These are phyloP conservation scores for Genyomyrus donnyi DNA, from an alignment of 2,113 vertebrate species.

Conservation along the genomic window DNA sequence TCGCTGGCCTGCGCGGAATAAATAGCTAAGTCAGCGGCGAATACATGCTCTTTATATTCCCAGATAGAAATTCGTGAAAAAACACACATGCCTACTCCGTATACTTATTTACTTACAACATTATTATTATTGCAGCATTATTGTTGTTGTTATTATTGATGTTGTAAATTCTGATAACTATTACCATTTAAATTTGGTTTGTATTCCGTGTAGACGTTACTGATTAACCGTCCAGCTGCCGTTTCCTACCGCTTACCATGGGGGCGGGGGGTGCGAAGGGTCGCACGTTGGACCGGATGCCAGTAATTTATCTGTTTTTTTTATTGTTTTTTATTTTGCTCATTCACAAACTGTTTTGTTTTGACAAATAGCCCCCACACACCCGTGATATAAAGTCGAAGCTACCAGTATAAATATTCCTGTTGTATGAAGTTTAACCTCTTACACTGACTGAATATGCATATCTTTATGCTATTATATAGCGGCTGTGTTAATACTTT, in stretches of 20 bases:
- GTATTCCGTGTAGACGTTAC: background rate
- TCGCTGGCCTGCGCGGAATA: background rate
- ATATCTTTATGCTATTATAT: background rate
- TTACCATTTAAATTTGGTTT: background rate
- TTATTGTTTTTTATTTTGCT: background rate
- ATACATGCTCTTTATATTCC: background rate
- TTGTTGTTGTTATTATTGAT: background rate
- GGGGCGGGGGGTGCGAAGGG: background rate
- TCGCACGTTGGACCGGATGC: background rate
- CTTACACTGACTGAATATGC: background rate
- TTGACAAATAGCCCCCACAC: background rate
- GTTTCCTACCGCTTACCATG: background rate
- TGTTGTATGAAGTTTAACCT: background rate
- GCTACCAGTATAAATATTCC: background rate
- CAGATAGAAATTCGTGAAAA: background rate
- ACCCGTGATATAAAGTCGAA: background rate
- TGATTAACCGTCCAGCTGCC: background rate
- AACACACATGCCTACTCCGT: background rate
- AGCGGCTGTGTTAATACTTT: background rate
- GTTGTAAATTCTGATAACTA: background rate
- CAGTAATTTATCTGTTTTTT: background rate
- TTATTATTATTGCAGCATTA: background rate
- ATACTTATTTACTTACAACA: background rate
- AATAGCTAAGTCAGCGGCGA: conserved; percentile 3
- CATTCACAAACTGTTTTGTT: background rate